Conservation (phyloP, 2,797 vertebrate genomes). For the Microchirus variegatus region DNA sequence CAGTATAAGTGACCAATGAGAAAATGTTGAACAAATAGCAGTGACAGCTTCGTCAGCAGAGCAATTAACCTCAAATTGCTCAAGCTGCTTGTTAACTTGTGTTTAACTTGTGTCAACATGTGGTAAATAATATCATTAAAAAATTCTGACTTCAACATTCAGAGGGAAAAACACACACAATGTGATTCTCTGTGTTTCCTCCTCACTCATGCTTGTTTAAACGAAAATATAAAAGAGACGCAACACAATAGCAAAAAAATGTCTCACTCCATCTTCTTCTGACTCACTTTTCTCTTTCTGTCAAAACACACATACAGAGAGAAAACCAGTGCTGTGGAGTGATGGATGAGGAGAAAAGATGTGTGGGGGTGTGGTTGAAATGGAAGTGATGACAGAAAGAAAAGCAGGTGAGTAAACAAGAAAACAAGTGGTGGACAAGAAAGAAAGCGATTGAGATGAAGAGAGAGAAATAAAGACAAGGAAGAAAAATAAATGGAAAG, state of each 20-base stretch:
- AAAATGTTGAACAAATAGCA: constrained; percentile 24
- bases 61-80: constrained; percentile 9
- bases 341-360: constrained; percentile 60
- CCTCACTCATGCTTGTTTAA: constrained; percentile 25
- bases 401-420: constrained; percentile 52
- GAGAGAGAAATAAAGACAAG: constrained; percentile 24
- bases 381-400: constrained; percentile 68
- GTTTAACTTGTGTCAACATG: constrained; percentile 46
- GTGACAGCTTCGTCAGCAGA: constrained; percentile 26
- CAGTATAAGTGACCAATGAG: neutral
- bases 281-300: constrained; percentile 20
- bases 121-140: constrained; percentile 41
- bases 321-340: constrained; percentile 27
- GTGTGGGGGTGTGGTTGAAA: constrained; percentile 70
- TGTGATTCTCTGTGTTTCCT: neutral
- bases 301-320: neutral
- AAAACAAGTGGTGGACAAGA: constrained; percentile 59
- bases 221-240: constrained; percentile 51
- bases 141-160: constrained; percentile 4
- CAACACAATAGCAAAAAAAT: constrained; percentile 44
- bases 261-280: constrained; percentile 48
- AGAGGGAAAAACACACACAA: constrained; percentile 25
- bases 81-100: constrained; percentile 21
- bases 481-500: neutral
- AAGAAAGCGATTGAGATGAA: constrained; percentile 42